Evolutionary conservation across 2,888 invertebrate species (phyloP), one percentile per base, ranked within the genome.

Genomic region (Trichopoda pennipes): DNA sequence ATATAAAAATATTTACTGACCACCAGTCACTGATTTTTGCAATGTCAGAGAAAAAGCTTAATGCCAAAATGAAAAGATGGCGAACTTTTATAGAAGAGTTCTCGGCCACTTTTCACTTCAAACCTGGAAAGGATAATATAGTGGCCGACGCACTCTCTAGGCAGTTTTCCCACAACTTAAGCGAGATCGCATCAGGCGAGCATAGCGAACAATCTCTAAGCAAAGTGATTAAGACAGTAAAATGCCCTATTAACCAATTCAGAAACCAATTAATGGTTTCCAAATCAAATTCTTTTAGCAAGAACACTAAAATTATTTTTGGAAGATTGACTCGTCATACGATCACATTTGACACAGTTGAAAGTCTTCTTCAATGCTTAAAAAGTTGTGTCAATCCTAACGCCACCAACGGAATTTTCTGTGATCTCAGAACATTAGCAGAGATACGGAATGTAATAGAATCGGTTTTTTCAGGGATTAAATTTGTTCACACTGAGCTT

Each of bases 191-290:
- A 32, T 21, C 44, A 17, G 60, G 21, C 19, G 60, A 38, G 19
- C 44, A 61, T 19, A 74, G 74, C 38, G 74, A 80, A 60, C 53
- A 47, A 38, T 80, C 66, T 66, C 60, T 28, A 35, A 80, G 63
- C 51, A 23, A 80, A 60, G 68, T 66, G 44, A 74, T 80, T 56
- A 53, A 10, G 35, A 23, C 70, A 49, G 35, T 58, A 3, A 38
- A 38, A 6, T 38, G 38, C 7, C 38, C 38, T 38, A 38, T 38
- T 38, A 38, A 38, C 38, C 38, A 38, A 38, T 38, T 38, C 7
- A 38, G 38, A 38, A 38, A 38, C 38, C 38, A 38, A 7, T 38
- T 38, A 38, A 12, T 38, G 3, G 7, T 38, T 38, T 38, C 38
- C 2, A 12, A 38, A 7, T 38, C 38, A 2, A 38, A 38, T 7